Evolutionary conservation across 2,113 vertebrate species (phyloP), one percentile per base, ranked within the genome.

Genomic region (Corythaeola cristata): DNA sequence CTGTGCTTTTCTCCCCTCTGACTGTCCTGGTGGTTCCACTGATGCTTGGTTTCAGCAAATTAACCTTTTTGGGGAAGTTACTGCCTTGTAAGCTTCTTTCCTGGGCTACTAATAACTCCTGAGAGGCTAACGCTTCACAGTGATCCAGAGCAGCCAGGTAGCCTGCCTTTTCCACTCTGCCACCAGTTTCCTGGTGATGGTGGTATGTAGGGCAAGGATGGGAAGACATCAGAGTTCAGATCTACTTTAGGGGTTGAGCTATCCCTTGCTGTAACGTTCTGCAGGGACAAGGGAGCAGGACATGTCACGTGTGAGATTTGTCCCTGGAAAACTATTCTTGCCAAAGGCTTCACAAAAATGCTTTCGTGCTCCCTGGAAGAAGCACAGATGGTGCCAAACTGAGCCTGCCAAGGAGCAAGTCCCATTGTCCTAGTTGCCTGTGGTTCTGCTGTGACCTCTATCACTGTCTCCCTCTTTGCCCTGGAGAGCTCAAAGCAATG

Each of bases 261-360:
- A 9, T 39, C 33, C 14, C 12, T 44, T 44, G 41, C 41, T 44
- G 41, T 12, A 44, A 15, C 41, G 41, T 44, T 44, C 41, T 44
- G 41, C 41, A 11, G 41, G 41, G 41, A 44, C 41, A 44, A 44
- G 41, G 47, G 41, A 83, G 35, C 47, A 56, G 66, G 39, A 45
- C 3, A 12, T 84, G 49, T 23, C 1, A 1, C 23, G 3, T 11
- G 9, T 0, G 5, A 68, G 74, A 20, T 4, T 4, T 75, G 30
- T 52, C 58, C 58, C 59, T 76, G 59, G 59, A 68, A 86, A 90
- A n/a, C 18, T 60, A 12, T 24, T 53, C 50, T 66, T 83, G 71
- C 75, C 67, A 69, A 68, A 83, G 41, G 27, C 49, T 47, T 71
- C 41, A 33, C 28, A 74, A 66, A 94, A 90, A 49, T 0, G 3